Base-by-base conservation (phyloP, 2,113 vertebrate species). In the Petrocephalus zakoni region DNA sequence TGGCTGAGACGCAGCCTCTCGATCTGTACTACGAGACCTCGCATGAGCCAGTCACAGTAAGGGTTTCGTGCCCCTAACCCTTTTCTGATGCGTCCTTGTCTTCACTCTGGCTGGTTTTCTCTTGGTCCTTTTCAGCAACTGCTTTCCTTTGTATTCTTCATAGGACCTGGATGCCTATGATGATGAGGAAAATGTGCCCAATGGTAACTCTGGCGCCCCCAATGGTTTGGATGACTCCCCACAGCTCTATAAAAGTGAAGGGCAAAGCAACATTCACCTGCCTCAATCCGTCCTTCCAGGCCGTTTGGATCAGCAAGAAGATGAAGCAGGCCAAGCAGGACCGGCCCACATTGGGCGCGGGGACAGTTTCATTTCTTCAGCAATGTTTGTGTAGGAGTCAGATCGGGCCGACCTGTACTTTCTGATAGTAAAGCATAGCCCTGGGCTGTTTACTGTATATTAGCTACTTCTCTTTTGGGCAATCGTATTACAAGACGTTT, bases 91-190 rank as follows among this genome's bases (percentile, higher is more conserved):
- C 1, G 0, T 46, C 51, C 17, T 55, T 2, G 0, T 22, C 15
- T 37, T 61, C 4, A 15, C 42, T 15, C 37, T 1, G 19, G 34
- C 56, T 46, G 55, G 25, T 56, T 64, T 87, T 58, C 17, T 42
- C 25, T 8, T 49, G 81, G 47, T 47, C 22, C 84, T 55, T 85
- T n/a, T 86, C 5, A 86, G 13, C 49, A 7, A 4, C 13, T 22
- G 6, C 37, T 61, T 13, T 86, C 1, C 25, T 86, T 22, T 13
- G 4, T 47, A 25, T 34, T 55, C n/a, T 78, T 10, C 42, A 25
- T 53, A 88, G 87, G 68, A 88, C 87, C 68, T 88, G 87, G 87
- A 88, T 42, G 68, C 49, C 21, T 72, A 88, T 22, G 87, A 88
- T 17, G 49, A 42, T 8, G 68, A 88, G 5, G 87, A 61, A 17